phyloP scores from a whole-genome alignment of 2,888 invertebrate genomes.

The Nymphalis urticae region DNA sequence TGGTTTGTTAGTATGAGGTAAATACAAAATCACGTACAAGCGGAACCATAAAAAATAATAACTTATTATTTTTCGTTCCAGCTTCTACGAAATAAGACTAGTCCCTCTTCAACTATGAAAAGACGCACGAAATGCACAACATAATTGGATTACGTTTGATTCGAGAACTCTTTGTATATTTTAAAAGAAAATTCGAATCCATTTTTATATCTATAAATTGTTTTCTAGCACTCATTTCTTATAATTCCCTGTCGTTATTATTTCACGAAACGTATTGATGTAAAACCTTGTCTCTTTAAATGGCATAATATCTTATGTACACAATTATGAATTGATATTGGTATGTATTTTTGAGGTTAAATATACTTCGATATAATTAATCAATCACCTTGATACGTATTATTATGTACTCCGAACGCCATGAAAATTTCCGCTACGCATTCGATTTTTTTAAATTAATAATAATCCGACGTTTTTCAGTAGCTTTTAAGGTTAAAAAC shows the following conservation, averaged over 20 bases:
- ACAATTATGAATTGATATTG: too few relatives aligned
- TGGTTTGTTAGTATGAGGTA: not conserved
- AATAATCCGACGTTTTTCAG: too few relatives aligned
- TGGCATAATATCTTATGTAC: too few relatives aligned
- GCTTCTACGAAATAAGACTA: conserved; percentile 2
- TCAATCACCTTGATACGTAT: too few relatives aligned
- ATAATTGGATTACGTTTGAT: conserved; percentile 38
- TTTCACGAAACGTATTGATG: not conserved
- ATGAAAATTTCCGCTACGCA: too few relatives aligned
- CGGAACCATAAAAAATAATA: not conserved
- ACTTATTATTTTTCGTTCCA: conserved; percentile 8
- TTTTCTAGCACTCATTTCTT: conserved; percentile 6
- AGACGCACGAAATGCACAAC: conserved; percentile 33
- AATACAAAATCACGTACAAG: conserved; percentile 7
- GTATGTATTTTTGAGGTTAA: too few relatives aligned
- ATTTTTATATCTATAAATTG: conserved; percentile 17
- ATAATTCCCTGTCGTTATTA: conserved; percentile 2
- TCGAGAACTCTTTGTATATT: conserved; percentile 31
- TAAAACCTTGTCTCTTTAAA: not conserved
- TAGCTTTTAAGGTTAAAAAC: too few relatives aligned
- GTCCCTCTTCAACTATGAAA: conserved; percentile 13
- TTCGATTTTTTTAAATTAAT: too few relatives aligned
- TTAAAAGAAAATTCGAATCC: conserved; percentile 8
- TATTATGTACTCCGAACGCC: too few relatives aligned
- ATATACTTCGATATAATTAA: too few relatives aligned